Evolutionary conservation across 2,888 invertebrate genomes (phyloP).

Genomic region (Trichopria drosophilae): DNA sequence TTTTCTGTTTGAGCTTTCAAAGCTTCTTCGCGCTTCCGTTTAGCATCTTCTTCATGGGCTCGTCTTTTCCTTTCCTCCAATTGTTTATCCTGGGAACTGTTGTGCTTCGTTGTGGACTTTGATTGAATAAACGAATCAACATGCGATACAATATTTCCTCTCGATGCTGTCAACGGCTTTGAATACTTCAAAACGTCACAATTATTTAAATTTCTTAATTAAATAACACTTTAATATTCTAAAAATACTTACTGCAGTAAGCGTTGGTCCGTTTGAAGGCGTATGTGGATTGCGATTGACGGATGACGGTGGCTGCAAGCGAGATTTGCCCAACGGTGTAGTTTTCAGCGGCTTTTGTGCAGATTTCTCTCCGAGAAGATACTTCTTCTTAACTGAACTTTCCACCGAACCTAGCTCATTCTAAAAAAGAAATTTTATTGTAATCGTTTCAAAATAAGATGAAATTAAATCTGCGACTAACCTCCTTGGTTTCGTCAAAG

Average conservation of each 20-base stretch:
- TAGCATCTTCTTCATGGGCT: conserved; percentile 60
- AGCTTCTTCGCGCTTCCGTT: conserved; percentile 65
- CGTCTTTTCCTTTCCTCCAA: conserved; percentile 53
- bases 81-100: conserved; percentile 44
- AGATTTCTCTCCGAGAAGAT: too few species aligned
- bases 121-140: conserved; percentile 44
- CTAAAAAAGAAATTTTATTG: conserved; percentile 33
- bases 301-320: conserved; percentile 45
- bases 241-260: conserved; percentile 34
- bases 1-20: conserved; percentile 64
- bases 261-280: conserved; percentile 40
- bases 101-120: conserved; percentile 48
- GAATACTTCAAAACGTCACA: conserved; percentile 37
- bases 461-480: conserved; percentile 31
- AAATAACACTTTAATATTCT: conserved; percentile 4
- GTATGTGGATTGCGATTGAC: conserved; percentile 46
- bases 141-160: conserved; percentile 49
- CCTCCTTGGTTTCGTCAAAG: conserved; percentile 50
- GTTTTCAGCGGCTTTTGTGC: conserved; percentile 39
- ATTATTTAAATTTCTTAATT: conserved; percentile 1
- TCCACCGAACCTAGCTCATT: conserved; percentile 39
- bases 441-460: conserved; percentile 4
- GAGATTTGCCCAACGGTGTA: conserved; percentile 48
- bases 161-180: conserved; percentile 54
- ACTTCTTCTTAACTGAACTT: conserved; percentile 6